These are phyloP conservation scores for Exocentrus adspersus DNA, from an alignment of 2,888 invertebrate species.

Conservation along the genomic window DNA sequence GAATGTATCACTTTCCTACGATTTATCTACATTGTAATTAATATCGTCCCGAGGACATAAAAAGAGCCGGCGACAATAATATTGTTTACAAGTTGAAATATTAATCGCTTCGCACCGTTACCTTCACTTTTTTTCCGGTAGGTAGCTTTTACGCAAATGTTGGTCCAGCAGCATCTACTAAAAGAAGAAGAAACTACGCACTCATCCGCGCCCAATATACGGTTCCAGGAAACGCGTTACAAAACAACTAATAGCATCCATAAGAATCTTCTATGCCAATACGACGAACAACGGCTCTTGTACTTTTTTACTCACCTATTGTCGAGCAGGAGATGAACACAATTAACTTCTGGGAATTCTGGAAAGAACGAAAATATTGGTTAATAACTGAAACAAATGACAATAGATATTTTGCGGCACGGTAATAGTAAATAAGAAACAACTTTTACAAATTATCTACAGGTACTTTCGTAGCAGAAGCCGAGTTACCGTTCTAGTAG, in stretches of 20 bases:
- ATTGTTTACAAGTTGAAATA: no score
- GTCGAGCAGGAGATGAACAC: neutral
- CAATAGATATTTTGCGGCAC: no score
- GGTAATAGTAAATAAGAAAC: no score
- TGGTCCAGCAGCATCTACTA: no score
- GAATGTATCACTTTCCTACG: no score
- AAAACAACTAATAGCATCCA: neutral
- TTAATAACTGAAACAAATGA: neutral
- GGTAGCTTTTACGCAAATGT: neutral
- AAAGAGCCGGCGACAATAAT: no score
- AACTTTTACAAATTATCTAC: no score
- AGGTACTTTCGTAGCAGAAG: no score
- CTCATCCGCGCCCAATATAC: neutral
- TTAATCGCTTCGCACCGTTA: neutral
- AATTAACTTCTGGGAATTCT: slow-evolving; percentile 13
- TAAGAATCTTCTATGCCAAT: neutral
- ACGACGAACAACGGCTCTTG: neutral
- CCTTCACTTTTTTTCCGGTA: neutral
- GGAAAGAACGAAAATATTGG: slow-evolving; percentile 1
- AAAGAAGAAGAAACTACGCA: neutral
- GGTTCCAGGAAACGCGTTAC: neutral
- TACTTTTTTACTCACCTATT: slow-evolving; percentile 17
- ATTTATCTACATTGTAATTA: no score
- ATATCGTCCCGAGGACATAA: no score
- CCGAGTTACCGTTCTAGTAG: no score